phyloP scores from a whole-genome alignment of 2,113 vertebrate genomes.

The Eptesicus fuscus region DNA sequence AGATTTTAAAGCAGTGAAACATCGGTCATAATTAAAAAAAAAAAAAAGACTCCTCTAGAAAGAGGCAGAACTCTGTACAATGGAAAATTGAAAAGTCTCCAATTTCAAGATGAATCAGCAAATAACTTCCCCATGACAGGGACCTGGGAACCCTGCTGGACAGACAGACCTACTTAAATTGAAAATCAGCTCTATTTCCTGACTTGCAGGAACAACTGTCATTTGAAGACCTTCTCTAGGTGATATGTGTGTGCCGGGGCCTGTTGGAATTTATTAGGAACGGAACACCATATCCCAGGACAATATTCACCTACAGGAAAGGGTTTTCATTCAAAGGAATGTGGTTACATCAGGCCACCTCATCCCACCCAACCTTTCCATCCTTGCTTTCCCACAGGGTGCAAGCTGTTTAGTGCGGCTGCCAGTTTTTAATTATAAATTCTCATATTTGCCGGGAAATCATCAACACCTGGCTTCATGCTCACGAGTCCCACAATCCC shows the following conservation, averaged over 20 bases:
- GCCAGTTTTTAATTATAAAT: background rate
- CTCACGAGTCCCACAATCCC: background rate
- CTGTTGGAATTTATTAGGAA: conserved; percentile 42
- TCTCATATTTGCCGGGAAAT: background rate
- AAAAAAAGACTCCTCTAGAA: conserved; percentile 17
- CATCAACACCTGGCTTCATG: conserved; percentile 17
- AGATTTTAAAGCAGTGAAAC: conserved; percentile 33
- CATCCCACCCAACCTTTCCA: background rate
- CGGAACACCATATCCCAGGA: background rate
- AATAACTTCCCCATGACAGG: conserved; percentile 20
- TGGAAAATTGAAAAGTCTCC: conserved; percentile 62
- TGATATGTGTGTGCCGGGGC: background rate
- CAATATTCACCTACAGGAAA: conserved; percentile 24
- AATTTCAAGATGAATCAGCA: conserved; percentile 59
- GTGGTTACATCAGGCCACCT: conserved; percentile 18
- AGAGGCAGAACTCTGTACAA: conserved; percentile 30
- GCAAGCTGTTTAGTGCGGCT: background rate
- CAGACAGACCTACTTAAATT: background rate
- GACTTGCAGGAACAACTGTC: background rate
- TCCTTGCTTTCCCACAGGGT: background rate
- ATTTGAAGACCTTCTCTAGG: background rate
- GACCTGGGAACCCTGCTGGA: background rate
- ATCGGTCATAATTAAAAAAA: background rate
- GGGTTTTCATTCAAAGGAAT: background rate
- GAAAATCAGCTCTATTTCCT: background rate